Evolutionary conservation across 2,888 invertebrate species (phyloP).

Genomic region (Hartigia nigra): DNA sequence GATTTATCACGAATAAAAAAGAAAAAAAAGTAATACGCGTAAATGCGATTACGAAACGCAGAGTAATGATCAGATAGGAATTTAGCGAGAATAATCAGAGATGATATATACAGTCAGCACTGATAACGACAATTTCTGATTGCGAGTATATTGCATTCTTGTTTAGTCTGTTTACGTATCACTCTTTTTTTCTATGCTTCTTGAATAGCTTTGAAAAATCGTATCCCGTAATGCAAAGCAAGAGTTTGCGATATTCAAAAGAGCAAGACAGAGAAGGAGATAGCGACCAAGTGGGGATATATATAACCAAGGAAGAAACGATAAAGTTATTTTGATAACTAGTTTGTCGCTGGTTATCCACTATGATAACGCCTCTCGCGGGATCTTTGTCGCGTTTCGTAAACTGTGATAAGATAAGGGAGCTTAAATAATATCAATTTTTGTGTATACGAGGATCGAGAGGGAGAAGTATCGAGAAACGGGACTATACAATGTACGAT

Average conservation of each 20-base stretch:
- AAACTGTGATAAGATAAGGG: constrained; percentile 34
- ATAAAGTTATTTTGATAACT: neutral
- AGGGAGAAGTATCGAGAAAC: neutral
- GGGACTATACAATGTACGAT: neutral
- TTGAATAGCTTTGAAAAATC: neutral
- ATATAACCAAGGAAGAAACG: neutral
- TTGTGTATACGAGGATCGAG: constrained; percentile 14
- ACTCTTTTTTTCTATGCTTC: neutral
- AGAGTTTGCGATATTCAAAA: too few relatives aligned
- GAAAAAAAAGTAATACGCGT: neutral
- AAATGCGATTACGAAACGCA: neutral
- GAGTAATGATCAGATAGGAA: neutral
- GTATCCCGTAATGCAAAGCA: neutral
- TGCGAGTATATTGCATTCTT: neutral
- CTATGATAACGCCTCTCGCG: constrained; percentile 19
- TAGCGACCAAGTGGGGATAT: neutral
- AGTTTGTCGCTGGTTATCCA: neutral
- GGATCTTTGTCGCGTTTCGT: constrained; percentile 30
- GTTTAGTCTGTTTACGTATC: neutral
- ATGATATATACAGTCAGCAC: neutral
- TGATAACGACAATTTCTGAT: neutral
- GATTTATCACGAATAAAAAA: neutral
- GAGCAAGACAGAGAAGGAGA: neutral
- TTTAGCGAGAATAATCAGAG: neutral
- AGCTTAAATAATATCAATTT: constrained; percentile 29